phyloP scores from a whole-genome alignment of 2,113 vertebrate genomes.

The Drymodes brunneopygia region DNA sequence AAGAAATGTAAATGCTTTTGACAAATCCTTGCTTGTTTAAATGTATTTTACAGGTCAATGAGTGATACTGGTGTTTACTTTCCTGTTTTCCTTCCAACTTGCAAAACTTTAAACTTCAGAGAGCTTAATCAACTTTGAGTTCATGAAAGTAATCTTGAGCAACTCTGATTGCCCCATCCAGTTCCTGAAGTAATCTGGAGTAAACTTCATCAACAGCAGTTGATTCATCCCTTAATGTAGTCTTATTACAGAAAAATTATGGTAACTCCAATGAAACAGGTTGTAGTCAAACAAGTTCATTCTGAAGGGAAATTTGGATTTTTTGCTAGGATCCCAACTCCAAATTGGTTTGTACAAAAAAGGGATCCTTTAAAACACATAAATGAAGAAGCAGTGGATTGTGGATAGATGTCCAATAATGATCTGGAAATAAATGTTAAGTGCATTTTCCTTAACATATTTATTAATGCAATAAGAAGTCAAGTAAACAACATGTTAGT shows the following conservation, averaged over 20 bases:
- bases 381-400: neutral
- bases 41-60: neutral
- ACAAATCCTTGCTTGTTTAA: neutral
- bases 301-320: neutral
- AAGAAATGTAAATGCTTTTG: neutral
- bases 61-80: neutral
- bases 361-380: neutral
- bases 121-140: neutral
- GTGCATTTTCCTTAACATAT: neutral
- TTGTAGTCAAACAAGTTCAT: neutral
- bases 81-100: neutral
- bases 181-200: neutral
- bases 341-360: neutral
- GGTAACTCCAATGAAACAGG: neutral
- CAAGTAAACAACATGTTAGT: neutral
- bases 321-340: neutral
- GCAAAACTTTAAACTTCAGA: neutral
- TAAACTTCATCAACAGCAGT: neutral
- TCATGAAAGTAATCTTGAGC: neutral
- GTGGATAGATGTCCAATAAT: neutral
- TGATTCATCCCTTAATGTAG: neutral
- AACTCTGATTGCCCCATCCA: neutral
- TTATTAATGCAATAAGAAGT: neutral
- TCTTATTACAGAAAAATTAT: neutral
- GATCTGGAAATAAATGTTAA: neutral